Evolutionary conservation across 1,140 invertebrate genomes (phyloP).

Genomic region (Tribolium madens): DNA sequence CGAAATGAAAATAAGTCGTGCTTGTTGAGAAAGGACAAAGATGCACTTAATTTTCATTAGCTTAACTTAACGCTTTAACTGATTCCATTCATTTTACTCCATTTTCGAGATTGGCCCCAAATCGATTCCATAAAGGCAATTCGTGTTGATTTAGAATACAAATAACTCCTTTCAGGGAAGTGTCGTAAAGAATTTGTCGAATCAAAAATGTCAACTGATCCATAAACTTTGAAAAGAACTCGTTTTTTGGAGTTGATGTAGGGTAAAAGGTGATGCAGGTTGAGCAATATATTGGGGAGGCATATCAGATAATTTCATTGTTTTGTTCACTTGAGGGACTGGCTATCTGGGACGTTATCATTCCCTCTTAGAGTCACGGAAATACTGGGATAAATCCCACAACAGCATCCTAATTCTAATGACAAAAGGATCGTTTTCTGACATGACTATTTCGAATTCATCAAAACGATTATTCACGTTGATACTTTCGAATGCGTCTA

Average conservation of each 20-base stretch:
- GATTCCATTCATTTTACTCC: conserved; percentile 11
- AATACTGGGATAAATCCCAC: conserved; percentile 32
- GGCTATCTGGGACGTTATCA: conserved; percentile 34
- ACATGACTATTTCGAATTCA: conserved; percentile 27
- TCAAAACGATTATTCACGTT: conserved; percentile 36
- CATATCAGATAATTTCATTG: conserved; percentile 44
- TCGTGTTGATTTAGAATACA: conserved; percentile 27
- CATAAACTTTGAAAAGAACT: background rate
- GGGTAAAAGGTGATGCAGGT: conserved; percentile 12
- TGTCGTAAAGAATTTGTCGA: background rate
- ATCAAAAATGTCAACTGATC: conserved; percentile 5
- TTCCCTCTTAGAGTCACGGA: conserved; percentile 25
- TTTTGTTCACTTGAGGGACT: conserved; percentile 44
- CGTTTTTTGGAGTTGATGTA: background rate
- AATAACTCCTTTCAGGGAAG: background rate
- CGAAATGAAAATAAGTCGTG: conserved; percentile 29
- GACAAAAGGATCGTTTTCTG: conserved; percentile 23
- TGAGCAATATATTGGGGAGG: conserved; percentile 11
- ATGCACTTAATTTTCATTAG: conserved; percentile 36
- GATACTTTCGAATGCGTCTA: conserved; percentile 45
- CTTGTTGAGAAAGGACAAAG: background rate
- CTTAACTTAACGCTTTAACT: conserved; percentile 20
- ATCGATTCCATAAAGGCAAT: conserved; percentile 31
- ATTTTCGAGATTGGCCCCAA: conserved; percentile 11
- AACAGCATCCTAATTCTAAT: conserved; percentile 36